Base-by-base conservation (phyloP, 2,797 vertebrate genomes). In the Oryzias dopingdopingensis region DNA sequence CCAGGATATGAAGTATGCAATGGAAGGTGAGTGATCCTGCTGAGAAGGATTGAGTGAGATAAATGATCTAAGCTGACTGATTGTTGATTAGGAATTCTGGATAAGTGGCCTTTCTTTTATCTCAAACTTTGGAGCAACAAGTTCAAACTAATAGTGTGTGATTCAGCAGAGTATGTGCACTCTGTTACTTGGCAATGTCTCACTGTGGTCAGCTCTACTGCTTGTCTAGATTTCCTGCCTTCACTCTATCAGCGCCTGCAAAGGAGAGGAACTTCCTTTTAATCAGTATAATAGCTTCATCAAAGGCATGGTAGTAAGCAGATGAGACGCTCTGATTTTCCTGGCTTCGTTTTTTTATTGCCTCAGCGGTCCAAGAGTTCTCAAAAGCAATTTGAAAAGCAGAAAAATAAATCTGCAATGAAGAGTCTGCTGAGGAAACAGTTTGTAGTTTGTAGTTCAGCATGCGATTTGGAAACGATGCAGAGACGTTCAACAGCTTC, bases 1-100 rank as follows among this genome's bases (percentile, higher is more conserved):
- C 62, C 91, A 90, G 77, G 97, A 99, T 74, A 97, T 99, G 95
- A 99, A 97, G 82, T 98, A 98, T 59, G 96, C 97, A 50, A 91
- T 99, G 87, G 97, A 99, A 93, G 97, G 97, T 99, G 87, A 95
- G 90, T 86, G 52, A 48, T 15, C 62, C 45, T 52, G 13, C 56
- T 40, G 23, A 32, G 66, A 51, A 41, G 4, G 15, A 49, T 42
- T 42, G 41, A 24, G 57, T 15, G 23, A 29, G 52, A 62, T 41
- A 59, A 63, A 63, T 42, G 1, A 42, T 37, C 26, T 51, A 12
- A 40, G 61, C 4, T 43, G 52, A 66, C 37, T 32, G 26, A 32
- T 23, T 63, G 46, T 59, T 58, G 24, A n/a, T 69, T 24, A 45
- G 43, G 44, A 57, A 42, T 49, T 37, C 32, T 37, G 10, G 32